Evolutionary conservation across 2,113 vertebrate genomes (phyloP).

Genomic region (Sarotherodon lohbergeri): DNA sequence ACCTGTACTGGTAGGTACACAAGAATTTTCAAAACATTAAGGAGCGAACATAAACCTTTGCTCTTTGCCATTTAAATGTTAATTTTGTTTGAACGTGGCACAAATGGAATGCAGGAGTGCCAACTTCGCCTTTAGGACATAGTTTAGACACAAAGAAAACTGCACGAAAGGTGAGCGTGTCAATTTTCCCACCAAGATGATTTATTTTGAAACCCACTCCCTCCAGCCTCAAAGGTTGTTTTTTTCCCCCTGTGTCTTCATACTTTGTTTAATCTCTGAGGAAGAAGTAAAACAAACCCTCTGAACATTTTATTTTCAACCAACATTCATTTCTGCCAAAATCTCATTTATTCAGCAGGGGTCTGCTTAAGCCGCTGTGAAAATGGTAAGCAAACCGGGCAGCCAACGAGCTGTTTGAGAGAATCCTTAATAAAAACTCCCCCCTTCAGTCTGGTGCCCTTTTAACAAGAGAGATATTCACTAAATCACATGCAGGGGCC

Average conservation of each 20-base stretch:
- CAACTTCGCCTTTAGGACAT: not conserved
- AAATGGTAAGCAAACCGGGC: not conserved
- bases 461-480: constrained; percentile 51
- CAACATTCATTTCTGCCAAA: constrained; percentile 54
- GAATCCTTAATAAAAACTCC: constrained; percentile 33
- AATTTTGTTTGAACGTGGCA: not conserved
- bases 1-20: constrained; percentile 91
- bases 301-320: constrained; percentile 40
- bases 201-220: not conserved
- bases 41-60: not conserved
- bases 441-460: constrained; percentile 15
- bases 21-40: not conserved
- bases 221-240: not conserved
- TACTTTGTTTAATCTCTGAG: not conserved
- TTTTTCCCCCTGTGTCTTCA: not conserved
- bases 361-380: constrained; percentile 28
- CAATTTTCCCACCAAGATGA: not conserved
- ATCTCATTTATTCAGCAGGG: constrained; percentile 46
- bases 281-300: constrained; percentile 5
- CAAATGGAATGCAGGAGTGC: not conserved
- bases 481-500: constrained; percentile 35
- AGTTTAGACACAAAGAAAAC: not conserved
- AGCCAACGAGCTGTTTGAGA: not conserved
- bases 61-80: not conserved
- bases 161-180: not conserved